Percentiles rank a stretch among this genome's conserved stretches.
phyloP scores from a whole-genome alignment of 2,888 invertebrate genomes.

The Neoaliturus tenellus region DNA sequence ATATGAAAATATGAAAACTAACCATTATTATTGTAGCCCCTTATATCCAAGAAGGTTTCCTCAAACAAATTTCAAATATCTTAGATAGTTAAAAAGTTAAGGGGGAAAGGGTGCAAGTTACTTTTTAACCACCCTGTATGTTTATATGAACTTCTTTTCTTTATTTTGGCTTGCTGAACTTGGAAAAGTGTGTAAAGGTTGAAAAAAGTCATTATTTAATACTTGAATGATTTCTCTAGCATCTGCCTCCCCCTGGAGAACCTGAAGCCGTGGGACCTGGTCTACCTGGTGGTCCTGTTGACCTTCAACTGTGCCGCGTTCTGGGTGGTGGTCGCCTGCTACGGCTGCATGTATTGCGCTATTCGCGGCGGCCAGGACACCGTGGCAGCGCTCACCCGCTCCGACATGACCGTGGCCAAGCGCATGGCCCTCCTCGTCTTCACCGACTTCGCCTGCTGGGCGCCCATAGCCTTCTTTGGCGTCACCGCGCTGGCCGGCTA shows the following conservation, averaged over 20 bases:
- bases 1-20: too few relatives aligned
- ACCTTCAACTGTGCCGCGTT: constrained; percentile 79
- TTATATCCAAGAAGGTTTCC: too few relatives aligned
- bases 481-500: constrained; percentile 79
- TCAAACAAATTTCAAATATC: too few relatives aligned
- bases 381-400: constrained; percentile 71
- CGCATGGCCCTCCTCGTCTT: constrained; percentile 81
- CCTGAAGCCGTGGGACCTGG: constrained; percentile 74
- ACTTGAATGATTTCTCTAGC: too few relatives aligned
- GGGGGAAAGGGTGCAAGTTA: too few relatives aligned
- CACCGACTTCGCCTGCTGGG: constrained; percentile 79
- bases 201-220: too few relatives aligned
- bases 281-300: constrained; percentile 76
- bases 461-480: constrained; percentile 81
- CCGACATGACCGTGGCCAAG: constrained; percentile 76
- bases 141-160: too few relatives aligned
- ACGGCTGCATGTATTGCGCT: constrained; percentile 79
- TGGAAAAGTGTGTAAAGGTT: too few relatives aligned
- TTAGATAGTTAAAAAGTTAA: too few relatives aligned
- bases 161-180: too few relatives aligned
- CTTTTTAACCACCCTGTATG: too few relatives aligned
- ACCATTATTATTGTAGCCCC: too few relatives aligned
- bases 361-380: constrained; percentile 71
- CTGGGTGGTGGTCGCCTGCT: constrained; percentile 78
- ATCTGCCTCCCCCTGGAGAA: constrained; percentile 81